These are phyloP conservation scores for Myiopsitta monachus DNA, from an alignment of 2,113 vertebrate genomes.

Conservation along the genomic window DNA sequence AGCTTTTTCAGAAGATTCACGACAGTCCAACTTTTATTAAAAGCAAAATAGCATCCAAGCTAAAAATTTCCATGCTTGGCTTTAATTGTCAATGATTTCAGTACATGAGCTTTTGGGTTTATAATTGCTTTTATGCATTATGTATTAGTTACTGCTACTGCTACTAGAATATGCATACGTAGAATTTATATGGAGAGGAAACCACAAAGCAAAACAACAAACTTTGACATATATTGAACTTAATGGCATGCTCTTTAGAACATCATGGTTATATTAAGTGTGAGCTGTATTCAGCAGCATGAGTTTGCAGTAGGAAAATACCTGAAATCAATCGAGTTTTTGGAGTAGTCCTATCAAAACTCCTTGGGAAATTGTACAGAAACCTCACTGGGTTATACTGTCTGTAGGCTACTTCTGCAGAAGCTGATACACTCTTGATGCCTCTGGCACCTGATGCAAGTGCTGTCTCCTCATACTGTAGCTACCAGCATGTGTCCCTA, in stretches of 20 bases:
- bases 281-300: neutral
- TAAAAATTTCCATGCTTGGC: neutral
- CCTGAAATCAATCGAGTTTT: neutral
- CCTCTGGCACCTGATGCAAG: neutral
- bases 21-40: neutral
- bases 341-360: neutral
- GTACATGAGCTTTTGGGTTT: neutral
- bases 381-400: neutral
- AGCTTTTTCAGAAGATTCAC: accelerated
- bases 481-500: neutral
- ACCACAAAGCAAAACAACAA: neutral
- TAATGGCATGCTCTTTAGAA: neutral
- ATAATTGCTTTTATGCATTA: neutral
- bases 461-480: accelerated
- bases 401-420: neutral
- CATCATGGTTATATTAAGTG: neutral
- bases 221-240: neutral
- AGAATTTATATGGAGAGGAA: neutral
- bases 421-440: neutral
- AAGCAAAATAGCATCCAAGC: neutral
- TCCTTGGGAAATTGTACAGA: neutral
- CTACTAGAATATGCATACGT: neutral
- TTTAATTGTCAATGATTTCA: neutral
- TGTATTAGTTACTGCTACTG: neutral
- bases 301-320: neutral